Evolutionary conservation across 1,140 invertebrate species (phyloP), one percentile per base, ranked within the genome.

Genomic region (Medauroidea extradentata): DNA sequence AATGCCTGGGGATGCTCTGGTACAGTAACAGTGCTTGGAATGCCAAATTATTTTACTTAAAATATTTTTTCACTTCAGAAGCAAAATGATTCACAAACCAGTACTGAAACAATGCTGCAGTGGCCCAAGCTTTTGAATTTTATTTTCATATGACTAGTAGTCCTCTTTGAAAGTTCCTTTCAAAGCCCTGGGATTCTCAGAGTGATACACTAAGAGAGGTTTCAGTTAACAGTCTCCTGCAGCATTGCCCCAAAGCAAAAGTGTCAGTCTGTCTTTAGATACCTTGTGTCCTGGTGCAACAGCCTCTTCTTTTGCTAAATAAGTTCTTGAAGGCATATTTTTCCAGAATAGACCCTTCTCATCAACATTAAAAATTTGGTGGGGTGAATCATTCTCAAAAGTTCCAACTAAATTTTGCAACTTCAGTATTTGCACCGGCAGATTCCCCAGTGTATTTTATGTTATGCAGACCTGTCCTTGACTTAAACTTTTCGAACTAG

Each of bases 71-170:
- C 41, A 69, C 65, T 53, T 65, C 64, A 21, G 66, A 66, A 9
- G 66, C 63, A 60, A 72, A 74, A 57, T 63, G 65, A 54, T 68
- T 50, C 29, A 60, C 56, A 62, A 74, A 70, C 73, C 67, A 76
- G 43, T 75, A 65, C 53, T 68, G 52, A 63, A 77, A 77, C 59
- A 77, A 50, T 53, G 61, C 56, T 43, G 54, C 50, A 58, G 71
- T 77, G 39, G 78, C 66, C 71, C 69, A 76, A n/a, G 71, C 70
- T 64, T 73, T 75, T 60, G 63, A 67, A 67, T 78, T 75, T 24
- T 70, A 68, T 50, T 62, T 57, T 71, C 71, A 78, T 49, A 68
- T 63, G 59, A 79, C 75, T 46, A 71, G 73, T 29, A 77, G 67
- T 24, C 48, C 62, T 58, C 53, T 61, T 73, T 70, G 60, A 63